Percentiles rank a stretch among this genome's conserved stretches.
Conservation (phyloP, 1,140 invertebrate genomes). For the Melanaphis sacchari region DNA sequence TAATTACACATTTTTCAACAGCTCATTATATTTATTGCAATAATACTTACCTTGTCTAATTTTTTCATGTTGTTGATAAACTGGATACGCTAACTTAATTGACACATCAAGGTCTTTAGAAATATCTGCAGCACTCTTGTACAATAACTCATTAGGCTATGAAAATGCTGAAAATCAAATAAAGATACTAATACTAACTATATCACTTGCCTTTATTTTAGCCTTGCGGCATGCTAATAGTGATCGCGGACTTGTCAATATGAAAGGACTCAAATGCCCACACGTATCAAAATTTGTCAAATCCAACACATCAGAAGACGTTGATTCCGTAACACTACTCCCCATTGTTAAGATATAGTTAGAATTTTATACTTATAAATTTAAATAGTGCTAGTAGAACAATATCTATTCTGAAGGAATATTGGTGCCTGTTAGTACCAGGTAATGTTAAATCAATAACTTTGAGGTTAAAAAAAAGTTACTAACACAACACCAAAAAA, state of each 20-base stretch:
- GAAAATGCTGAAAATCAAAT: constrained; percentile 55
- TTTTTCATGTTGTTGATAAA: constrained; percentile 59
- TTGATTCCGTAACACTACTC: constrained; percentile 53
- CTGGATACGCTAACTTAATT: constrained; percentile 37
- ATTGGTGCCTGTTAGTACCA: constrained; percentile 44
- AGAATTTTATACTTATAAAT: background rate
- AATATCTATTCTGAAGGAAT: background rate
- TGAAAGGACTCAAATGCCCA: constrained; percentile 63
- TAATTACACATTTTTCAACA: background rate
- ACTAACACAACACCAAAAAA: background rate
- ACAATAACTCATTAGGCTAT: constrained; percentile 64
- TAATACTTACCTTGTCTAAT: constrained; percentile 60
- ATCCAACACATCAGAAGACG: constrained; percentile 50
- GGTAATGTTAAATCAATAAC: constrained; percentile 39
- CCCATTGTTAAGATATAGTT: constrained; percentile 22
- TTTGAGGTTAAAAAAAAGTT: constrained; percentile 5
- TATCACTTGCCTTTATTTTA: constrained; percentile 65
- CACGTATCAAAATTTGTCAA: constrained; percentile 42
- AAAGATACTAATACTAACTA: background rate
- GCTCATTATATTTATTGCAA: background rate
- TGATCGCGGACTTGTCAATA: constrained; percentile 68
- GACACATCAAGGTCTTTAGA: constrained; percentile 60
- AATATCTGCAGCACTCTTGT: constrained; percentile 61
- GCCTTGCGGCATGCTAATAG: constrained; percentile 67
- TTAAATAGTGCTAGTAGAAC: constrained; percentile 32